phyloP scores from a whole-genome alignment of 1,140 invertebrate genomes.

The Trachymyrmex cornetzi region DNA sequence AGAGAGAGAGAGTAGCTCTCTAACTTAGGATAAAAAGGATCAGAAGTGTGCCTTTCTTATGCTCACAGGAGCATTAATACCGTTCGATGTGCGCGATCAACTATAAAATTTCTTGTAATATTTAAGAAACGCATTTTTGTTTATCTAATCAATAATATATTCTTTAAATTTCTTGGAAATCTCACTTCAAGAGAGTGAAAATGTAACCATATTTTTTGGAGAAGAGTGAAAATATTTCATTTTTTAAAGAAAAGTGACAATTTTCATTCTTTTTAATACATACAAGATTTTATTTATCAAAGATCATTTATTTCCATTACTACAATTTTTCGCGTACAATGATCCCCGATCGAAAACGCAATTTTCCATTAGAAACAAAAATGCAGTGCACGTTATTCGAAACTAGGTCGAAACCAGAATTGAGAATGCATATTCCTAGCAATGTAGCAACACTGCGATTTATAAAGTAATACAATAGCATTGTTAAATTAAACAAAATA shows the following conservation, averaged over 20 bases:
- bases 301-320: conserved; percentile 65
- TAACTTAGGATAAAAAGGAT: conserved; percentile 22
- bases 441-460: not conserved
- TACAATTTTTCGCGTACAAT: conserved; percentile 31
- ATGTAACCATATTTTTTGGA: too few species aligned
- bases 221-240: too few species aligned
- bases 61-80: too few species aligned
- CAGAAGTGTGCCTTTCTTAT: conserved; percentile 5
- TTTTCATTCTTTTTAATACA: not conserved
- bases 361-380: conserved; percentile 22
- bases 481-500: conserved; percentile 26
- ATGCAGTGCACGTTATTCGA: not conserved
- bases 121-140: not conserved
- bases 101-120: conserved; percentile 16
- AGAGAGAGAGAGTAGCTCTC: not conserved
- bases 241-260: too few species aligned
- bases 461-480: conserved; percentile 23
- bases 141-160: conserved; percentile 2
- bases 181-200: too few species aligned
- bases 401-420: conserved; percentile 12
- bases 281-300: conserved; percentile 75
- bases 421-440: not conserved
- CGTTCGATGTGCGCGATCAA: not conserved
- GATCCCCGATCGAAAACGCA: not conserved
- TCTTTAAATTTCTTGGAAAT: too few species aligned